Evolutionary conservation across 1,140 invertebrate genomes (phyloP).

Genomic region (Diploscapter pachys): DNA sequence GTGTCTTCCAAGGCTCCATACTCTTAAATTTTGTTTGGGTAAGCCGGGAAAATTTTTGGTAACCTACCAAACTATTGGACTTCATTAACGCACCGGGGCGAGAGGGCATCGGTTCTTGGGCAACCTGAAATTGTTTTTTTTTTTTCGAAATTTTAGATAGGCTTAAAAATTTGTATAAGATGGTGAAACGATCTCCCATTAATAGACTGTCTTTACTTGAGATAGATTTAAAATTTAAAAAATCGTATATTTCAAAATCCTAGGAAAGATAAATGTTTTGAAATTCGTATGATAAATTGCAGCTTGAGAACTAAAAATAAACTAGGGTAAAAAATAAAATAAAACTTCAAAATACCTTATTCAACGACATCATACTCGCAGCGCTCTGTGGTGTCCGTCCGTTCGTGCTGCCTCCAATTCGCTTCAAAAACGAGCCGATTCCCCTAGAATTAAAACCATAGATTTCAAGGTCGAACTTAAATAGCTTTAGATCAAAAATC

Average conservation of each 20-base stretch:
- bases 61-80: constrained; percentile 44
- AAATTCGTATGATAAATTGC: too few species aligned
- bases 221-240: too few species aligned
- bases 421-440: constrained; percentile 46
- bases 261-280: too few species aligned
- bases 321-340: constrained; percentile 6
- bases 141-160: too few species aligned
- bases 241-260: too few species aligned
- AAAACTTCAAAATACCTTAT: constrained; percentile 37
- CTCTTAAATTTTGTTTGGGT: constrained; percentile 23
- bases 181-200: too few species aligned
- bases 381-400: constrained; percentile 39
- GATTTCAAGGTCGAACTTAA: constrained; percentile 2
- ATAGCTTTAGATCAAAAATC: too few species aligned
- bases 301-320: background rate
- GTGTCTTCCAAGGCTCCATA: background rate
- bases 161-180: too few species aligned
- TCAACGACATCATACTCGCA: constrained; percentile 51
- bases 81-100: constrained; percentile 52
- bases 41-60: constrained; percentile 15
- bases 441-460: constrained; percentile 25
- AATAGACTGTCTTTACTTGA: too few species aligned
- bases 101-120: constrained; percentile 22
- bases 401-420: constrained; percentile 33
- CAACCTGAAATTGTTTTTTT: constrained; percentile 29